Conservation (phyloP, 2,113 vertebrate species). For the Glaucomys volans region DNA sequence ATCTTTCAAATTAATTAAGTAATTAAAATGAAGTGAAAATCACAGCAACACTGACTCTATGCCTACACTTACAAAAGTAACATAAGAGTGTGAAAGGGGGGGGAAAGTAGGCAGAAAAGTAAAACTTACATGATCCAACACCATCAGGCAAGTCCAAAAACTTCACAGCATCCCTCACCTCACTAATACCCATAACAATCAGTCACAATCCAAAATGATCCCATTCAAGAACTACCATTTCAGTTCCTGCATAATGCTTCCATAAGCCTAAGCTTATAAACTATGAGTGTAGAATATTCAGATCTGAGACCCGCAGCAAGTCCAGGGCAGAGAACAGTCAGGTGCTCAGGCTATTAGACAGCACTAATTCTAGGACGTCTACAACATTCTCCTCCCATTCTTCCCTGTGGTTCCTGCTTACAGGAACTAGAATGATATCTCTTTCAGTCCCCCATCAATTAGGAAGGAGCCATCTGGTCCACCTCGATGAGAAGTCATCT, state of each 20-base stretch:
- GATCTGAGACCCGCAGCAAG: neutral
- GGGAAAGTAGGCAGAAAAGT: neutral
- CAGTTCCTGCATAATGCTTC: neutral
- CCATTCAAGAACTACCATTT: neutral
- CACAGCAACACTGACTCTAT: neutral
- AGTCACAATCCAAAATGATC: neutral
- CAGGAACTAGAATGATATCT: neutral
- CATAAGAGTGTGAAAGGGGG: neutral
- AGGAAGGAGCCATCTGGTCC: neutral
- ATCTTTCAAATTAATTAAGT: neutral
- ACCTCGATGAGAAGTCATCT: neutral
- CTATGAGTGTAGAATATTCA: neutral
- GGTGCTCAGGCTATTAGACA: neutral
- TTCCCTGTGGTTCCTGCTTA: neutral
- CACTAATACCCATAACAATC: neutral
- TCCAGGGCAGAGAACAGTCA: neutral
- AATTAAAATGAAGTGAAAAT: neutral
- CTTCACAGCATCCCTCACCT: neutral
- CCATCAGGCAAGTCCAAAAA: neutral
- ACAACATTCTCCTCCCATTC: neutral
- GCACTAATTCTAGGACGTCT: neutral
- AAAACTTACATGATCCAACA: neutral
- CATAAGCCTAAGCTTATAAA: neutral
- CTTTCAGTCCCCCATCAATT: neutral
- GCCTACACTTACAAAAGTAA: neutral